Conservation (phyloP, 2,888 invertebrate genomes). For the Anticlea derivata region DNA sequence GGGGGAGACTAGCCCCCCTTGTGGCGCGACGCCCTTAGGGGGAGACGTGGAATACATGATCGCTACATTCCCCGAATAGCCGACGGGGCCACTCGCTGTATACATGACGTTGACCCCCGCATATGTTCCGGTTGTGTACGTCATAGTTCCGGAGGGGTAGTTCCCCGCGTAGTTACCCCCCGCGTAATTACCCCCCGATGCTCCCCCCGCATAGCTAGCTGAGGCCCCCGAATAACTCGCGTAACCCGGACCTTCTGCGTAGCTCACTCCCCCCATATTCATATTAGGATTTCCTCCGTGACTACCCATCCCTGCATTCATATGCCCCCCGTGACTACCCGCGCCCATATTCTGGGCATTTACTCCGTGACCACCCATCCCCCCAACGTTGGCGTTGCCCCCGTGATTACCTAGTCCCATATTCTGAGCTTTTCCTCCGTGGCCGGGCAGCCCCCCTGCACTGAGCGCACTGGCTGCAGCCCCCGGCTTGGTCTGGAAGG, state of each 20-base stretch:
- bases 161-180: constrained; percentile 4
- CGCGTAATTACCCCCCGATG: neutral
- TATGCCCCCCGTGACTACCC: too few species aligned
- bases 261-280: neutral
- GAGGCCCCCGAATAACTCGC: neutral
- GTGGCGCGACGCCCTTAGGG: neutral
- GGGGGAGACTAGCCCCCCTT: constrained; percentile 20
- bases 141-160: constrained; percentile 6
- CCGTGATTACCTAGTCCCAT: neutral
- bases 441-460: too few species aligned
- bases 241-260: neutral
- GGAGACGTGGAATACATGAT: constrained; percentile 24
- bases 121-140: constrained; percentile 26
- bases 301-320: neutral
- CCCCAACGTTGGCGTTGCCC: neutral
- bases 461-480: too few species aligned
- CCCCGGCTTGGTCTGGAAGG: constrained; percentile 20
- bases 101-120: constrained; percentile 31
- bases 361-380: neutral
- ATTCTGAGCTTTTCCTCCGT: too few species aligned
- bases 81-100: constrained; percentile 25
- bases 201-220: neutral
- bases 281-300: too few species aligned
- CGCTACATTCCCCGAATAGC: constrained; percentile 26
- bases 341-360: too few species aligned